Base-by-base conservation (phyloP, 2,888 invertebrate genomes). In the Cephus pulcher region DNA sequence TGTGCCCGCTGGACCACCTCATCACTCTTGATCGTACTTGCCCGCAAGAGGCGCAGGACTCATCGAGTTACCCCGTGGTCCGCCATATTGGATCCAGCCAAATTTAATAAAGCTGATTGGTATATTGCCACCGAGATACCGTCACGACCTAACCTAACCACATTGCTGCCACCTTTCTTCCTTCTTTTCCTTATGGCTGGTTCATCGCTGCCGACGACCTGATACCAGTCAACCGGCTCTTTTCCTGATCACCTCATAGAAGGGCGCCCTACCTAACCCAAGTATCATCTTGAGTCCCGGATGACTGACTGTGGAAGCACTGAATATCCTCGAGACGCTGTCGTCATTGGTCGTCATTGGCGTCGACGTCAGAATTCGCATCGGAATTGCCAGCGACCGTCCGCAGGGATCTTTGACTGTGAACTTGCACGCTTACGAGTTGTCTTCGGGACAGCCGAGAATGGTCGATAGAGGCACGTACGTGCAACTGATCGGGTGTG, bases 91-190 rank as follows among this genome's bases (percentile, higher is more conserved):
- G 81, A 78, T 82, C 81, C 82, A 80, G 74, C 82, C 78, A 84
- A 83, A 85, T 85, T 85, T 82, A 84, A 84, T 84, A 82, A 85
- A 82, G 82, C 80, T 79, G 83, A 84, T 86, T 85, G 82, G 83
- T 81, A 83, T 83, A 84, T 84, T 84, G 81, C 82, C 81, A 84
- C 79, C 74, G 80, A 80, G 83, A 81, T 79, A 78, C 75, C 4
- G 3, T 30, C 71, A 23, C 2, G 40, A 9, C 23, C 40, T 40
- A 40, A 40, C 23, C 40, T 6, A 40, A 40, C 23, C 40, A 0
- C 40, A 1, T 15, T 15, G 40, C 23, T 6, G 40, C 23, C 4
- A 15, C 12, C 35, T 35, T 35, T 35, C 35, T 35, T 35, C 35
- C 11, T 35, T 0, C 35, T 3, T 35, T 35, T 35, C 3, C 35